These are phyloP conservation scores for Sphaerophoria taeniata DNA, from an alignment of 2,888 invertebrate genomes.

Conservation along the genomic window DNA sequence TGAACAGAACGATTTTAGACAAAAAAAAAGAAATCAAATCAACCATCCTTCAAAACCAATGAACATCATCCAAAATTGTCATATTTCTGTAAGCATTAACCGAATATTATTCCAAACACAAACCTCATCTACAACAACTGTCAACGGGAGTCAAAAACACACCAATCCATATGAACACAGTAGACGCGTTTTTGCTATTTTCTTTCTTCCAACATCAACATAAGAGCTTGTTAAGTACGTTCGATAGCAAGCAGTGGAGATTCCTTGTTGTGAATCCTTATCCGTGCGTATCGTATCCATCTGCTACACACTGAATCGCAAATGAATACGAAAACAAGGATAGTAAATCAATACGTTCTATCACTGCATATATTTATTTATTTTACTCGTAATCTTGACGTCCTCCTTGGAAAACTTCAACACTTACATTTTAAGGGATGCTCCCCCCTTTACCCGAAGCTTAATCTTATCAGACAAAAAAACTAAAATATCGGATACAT, in stretches of 20 bases:
- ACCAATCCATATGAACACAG: too few relatives aligned
- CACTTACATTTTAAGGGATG: background rate
- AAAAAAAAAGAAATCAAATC: background rate
- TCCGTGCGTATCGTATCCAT: slow-evolving; percentile 33
- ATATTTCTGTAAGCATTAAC: slow-evolving; percentile 12
- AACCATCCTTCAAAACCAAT: too few relatives aligned
- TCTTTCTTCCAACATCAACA: background rate
- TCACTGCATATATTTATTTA: slow-evolving; percentile 54
- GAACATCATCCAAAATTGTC: background rate
- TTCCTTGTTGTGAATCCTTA: background rate
- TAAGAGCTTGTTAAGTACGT: background rate
- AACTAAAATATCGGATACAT: background rate
- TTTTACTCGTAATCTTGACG: background rate
- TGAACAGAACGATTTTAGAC: background rate
- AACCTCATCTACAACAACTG: slow-evolving; percentile 32
- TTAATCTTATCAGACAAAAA: background rate
- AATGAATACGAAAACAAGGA: slow-evolving; percentile 42
- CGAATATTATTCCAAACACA: slow-evolving; percentile 27
- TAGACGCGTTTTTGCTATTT: too few relatives aligned
- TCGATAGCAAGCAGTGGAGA: background rate
- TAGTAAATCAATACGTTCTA: slow-evolving; percentile 67
- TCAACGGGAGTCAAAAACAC: slow-evolving; percentile 17
- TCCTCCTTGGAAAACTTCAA: background rate
- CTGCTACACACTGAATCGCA: slow-evolving; percentile 51
- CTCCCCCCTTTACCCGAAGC: background rate